Evolutionary conservation across 2,797 vertebrate genomes (phyloP).

Genomic region (Galagoides demidoff): DNA sequence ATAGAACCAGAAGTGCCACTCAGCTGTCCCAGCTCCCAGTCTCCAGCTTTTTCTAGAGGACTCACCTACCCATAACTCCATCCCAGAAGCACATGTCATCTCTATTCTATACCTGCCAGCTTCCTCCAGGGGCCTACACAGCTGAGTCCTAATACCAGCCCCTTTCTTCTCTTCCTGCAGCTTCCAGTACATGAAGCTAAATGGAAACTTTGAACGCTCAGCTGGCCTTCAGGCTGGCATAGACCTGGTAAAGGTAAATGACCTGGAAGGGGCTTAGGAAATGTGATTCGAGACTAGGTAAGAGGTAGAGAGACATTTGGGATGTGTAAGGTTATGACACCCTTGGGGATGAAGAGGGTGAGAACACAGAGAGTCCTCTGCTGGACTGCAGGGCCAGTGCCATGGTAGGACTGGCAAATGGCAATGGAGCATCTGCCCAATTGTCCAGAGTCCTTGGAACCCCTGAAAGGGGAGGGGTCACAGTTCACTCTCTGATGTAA

Average conservation of each 20-base stretch:
- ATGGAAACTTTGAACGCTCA: slow-evolving; percentile 95
- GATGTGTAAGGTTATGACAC: too few relatives aligned
- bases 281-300: neutral
- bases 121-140: neutral
- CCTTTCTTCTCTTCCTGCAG: slow-evolving; percentile 82
- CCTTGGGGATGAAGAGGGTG: neutral
- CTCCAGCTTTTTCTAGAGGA: neutral
- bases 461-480: neutral
- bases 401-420: neutral
- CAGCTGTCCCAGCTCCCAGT: neutral
- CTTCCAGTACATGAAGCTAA: slow-evolving; percentile 91
- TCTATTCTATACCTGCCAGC: fast-evolving
- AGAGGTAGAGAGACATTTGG: neutral
- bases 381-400: neutral
- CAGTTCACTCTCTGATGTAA: neutral
- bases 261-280: neutral
- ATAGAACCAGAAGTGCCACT: neutral
- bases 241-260: slow-evolving; percentile 91
- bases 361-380: neutral
- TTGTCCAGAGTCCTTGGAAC: neutral
- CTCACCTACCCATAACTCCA: neutral
- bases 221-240: slow-evolving; percentile 96
- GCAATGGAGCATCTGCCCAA: neutral
- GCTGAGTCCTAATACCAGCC: neutral
- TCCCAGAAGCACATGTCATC: neutral